Base-by-base conservation (phyloP, 2,797 vertebrate genomes). In the Pachyuromys duprasi region DNA sequence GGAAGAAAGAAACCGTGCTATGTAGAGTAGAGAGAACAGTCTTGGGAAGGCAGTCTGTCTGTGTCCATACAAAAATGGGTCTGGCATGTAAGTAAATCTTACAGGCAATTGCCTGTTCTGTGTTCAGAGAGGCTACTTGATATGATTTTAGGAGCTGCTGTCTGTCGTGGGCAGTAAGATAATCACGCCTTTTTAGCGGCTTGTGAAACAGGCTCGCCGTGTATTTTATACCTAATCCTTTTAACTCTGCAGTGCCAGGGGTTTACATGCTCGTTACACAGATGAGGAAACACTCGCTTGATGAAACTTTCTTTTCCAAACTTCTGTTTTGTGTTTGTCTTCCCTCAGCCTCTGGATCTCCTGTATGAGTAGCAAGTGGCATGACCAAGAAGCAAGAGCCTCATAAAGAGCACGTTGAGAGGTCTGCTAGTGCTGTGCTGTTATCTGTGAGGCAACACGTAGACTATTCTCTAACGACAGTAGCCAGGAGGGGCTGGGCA, bases 81-180 rank as follows among this genome's bases (percentile, higher is more conserved):
- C 69, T 86, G 67, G 36, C 36, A 13, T 33, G 17, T 45, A 80
- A 78, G 69, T 55, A 15, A 90, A 53, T 83, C 62, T 87, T 86
- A 67, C 0, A 92, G 83, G 39, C 55, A 86, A 49, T 31, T 62
- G 49, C 36, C 95, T 92, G 55, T 33, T 2, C 22, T 84, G 49
- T 11, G 79, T 42, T 65, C 9, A 18, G n/a, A 95, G 92, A 42
- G 45, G 60, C 11, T 49, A 33, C 55, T 72, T 79, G 65, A 72
- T n/a, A 49, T 63, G 31, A 42, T 24, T 83, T 91, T 74, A 69
- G 70, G 33, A 91, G 42, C 33, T 53, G 8, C 57, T 49, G 33
- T 90, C 89, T 89, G 9, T 55, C n/a, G 0, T 65, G 55, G 53
- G 72, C 74, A 94, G 92, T 86, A 78, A 94, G 18, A 84, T 83